These are phyloP conservation scores for Dromas ardeola DNA, from an alignment of 2,113 vertebrate genomes.

Conservation along the genomic window DNA sequence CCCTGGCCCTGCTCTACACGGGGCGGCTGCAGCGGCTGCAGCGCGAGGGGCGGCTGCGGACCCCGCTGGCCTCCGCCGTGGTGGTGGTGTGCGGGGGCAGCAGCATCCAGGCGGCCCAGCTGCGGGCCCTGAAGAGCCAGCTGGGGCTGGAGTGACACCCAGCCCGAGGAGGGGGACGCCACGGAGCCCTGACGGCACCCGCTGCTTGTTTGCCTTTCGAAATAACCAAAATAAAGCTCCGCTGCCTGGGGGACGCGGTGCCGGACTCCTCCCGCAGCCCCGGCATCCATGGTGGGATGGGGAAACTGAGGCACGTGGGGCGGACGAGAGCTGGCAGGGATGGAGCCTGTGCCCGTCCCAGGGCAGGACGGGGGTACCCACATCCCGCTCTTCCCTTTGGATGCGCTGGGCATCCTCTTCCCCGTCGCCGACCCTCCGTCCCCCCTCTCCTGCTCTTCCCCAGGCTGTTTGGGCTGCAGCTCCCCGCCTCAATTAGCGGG, in stretches of 20 bases:
- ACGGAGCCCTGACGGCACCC: rapidly evolving
- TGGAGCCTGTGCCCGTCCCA: background rate
- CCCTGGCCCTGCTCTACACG: constrained; percentile 86
- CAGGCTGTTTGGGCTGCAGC: background rate
- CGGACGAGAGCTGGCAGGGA: rapidly evolving
- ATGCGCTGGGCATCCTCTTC: rapidly evolving
- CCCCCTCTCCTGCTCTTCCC: background rate
- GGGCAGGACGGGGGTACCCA: background rate
- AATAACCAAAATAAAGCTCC: background rate
- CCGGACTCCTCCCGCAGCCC: rapidly evolving
- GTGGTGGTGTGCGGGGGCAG: constrained; percentile 90
- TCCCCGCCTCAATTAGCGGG: constrained; percentile 17
- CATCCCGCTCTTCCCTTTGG: rapidly evolving
- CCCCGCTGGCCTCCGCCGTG: constrained; percentile 73
- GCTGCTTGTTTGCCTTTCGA: background rate
- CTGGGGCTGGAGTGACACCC: constrained; percentile 64
- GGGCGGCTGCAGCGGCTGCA: constrained; percentile 80
- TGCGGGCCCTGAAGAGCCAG: constrained; percentile 78
- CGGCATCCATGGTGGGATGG: rapidly evolving
- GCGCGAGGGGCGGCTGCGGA: constrained; percentile 72
- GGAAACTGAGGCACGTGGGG: background rate
- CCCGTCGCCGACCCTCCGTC: background rate
- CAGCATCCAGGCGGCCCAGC: constrained; percentile 77
- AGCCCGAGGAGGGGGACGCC: rapidly evolving
- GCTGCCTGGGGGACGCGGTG: rapidly evolving